Percentiles rank a stretch among this genome's conserved stretches.
Evolutionary conservation across 1,140 invertebrate genomes (phyloP).

Genomic region (silkworm (Bombyx mori)): DNA sequence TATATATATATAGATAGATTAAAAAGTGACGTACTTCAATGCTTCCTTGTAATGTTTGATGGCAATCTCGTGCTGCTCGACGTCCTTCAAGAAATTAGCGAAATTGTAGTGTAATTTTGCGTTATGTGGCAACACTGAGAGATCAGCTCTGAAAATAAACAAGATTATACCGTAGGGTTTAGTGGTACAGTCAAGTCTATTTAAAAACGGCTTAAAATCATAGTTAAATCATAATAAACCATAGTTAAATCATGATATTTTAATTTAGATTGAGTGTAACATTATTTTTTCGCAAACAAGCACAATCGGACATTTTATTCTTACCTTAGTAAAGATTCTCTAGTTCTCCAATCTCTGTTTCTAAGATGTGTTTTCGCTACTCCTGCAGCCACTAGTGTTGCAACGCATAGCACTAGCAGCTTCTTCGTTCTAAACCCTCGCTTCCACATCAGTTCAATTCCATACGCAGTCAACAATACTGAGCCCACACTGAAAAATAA

Average conservation of each 20-base stretch:
- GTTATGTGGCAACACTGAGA: slow-evolving; percentile 85
- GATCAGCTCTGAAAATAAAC: slow-evolving; percentile 78
- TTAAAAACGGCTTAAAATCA: too few species aligned
- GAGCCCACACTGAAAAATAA: slow-evolving; percentile 75
- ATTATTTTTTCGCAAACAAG: background rate
- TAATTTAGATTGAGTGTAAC: background rate
- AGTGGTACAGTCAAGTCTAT: too few species aligned
- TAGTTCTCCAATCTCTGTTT: slow-evolving; percentile 84
- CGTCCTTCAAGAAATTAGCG: slow-evolving; percentile 88
- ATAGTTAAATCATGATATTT: background rate
- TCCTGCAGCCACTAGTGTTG: slow-evolving; percentile 74
- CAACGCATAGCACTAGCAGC: slow-evolving; percentile 58
- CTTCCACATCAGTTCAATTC: slow-evolving; percentile 75
- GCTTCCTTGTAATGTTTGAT: slow-evolving; percentile 86
- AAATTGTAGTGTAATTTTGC: slow-evolving; percentile 95
- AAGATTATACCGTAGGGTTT: background rate
- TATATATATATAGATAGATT: too few species aligned
- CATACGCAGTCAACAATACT: slow-evolving; percentile 75
- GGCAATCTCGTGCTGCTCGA: slow-evolving; percentile 78
- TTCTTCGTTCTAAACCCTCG: slow-evolving; percentile 47
- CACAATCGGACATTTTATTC: slow-evolving; percentile 3
- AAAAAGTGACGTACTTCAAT: slow-evolving; percentile 77
- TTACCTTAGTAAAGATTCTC: slow-evolving; percentile 82
- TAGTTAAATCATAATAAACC: background rate
- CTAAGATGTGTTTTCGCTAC: slow-evolving; percentile 77